Evolutionary conservation across 1,140 invertebrate genomes (phyloP), one percentile per base, ranked within the genome.

Genomic region (Leptestheria dahalacensis): DNA sequence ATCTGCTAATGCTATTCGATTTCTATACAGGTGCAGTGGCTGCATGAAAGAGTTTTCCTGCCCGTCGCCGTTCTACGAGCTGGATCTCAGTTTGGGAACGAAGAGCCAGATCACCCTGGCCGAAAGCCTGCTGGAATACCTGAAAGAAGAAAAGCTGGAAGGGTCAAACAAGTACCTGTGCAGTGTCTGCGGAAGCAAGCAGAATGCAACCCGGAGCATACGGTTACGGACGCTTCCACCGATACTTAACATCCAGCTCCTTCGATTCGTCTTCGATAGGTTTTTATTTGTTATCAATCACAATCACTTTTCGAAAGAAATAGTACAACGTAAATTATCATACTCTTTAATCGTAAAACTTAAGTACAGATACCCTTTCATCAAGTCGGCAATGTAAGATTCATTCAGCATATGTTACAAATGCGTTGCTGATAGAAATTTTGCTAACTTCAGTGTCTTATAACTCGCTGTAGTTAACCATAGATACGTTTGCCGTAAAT

Each of bases 151-250:
- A 67, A 77, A 78, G 58, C 67, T 85, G 26, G 78, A 80, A 50
- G 82, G 81, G n/a, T 73, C 76, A 47, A 79, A 85, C 69, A 77
- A 82, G 65, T 85, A 84, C 67, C 76, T 75, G 67, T 85, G 83
- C 66, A 69, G 70, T 28, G 68, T 72, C 20, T 85, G 83, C 68
- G 70, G 76, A 50, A 70, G 71, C 24, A 83, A 82, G 67, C 77
- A 81, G 65, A 78, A 84, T 70, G 82, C 82, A 0, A 76, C 71
- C 1, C 67, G 82, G 46, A 75, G 75, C 57, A 83, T 83, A 61
- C 71, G 76, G 61, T 67, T 86, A 25, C 69, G 75, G 24, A 69
- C 69, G 4, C 71, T 85, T 6, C 83, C 83, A n/a, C 79, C 79
- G n/a, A 78, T 82, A n/a, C 70, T 86, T 6, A 83, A 84, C 68